These are phyloP conservation scores for Melanotaenia nigrans DNA, from an alignment of 2,797 vertebrate species.

Conservation along the genomic window DNA sequence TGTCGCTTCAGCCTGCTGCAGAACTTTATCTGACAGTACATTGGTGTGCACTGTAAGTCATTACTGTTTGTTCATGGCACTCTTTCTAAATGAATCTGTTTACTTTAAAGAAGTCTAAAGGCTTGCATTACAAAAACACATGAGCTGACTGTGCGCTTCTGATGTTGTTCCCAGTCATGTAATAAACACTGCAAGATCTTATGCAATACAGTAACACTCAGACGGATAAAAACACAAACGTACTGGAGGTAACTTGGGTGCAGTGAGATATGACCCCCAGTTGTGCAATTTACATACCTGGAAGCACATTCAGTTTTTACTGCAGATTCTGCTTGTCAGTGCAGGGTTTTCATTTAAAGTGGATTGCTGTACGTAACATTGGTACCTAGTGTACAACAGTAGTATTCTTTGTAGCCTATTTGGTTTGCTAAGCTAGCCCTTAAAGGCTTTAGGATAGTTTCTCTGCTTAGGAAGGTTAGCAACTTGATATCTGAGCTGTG, in stretches of 20 bases:
- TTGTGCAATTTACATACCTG: constrained; percentile 63
- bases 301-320: constrained; percentile 28
- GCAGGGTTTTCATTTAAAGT: constrained; percentile 19
- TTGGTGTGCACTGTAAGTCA: constrained; percentile 6
- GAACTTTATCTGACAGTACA: constrained; percentile 9
- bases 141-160: constrained; percentile 19
- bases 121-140: constrained; percentile 10
- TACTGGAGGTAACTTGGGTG: constrained; percentile 52
- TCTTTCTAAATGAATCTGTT: constrained; percentile 1
- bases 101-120: constrained; percentile 1
- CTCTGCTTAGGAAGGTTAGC: too few species aligned
- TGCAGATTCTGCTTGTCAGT: constrained; percentile 39
- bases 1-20: constrained; percentile 14
- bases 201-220: constrained; percentile 41
- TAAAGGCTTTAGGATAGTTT: neutral
- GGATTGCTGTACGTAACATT: neutral
- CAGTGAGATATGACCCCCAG: constrained; percentile 61
- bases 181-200: constrained; percentile 45
- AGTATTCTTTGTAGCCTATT: neutral
- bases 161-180: constrained; percentile 29
- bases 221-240: constrained; percentile 43
- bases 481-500: too few species aligned
- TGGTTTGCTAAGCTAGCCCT: neutral
- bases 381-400: neutral
- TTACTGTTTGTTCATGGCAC: constrained; percentile 7